A percentile compares a stretch with the other conserved stretches of the same genome.
phyloP scores from a whole-genome alignment of 1,140 invertebrate genomes.

The Pristionchus pacificus region DNA sequence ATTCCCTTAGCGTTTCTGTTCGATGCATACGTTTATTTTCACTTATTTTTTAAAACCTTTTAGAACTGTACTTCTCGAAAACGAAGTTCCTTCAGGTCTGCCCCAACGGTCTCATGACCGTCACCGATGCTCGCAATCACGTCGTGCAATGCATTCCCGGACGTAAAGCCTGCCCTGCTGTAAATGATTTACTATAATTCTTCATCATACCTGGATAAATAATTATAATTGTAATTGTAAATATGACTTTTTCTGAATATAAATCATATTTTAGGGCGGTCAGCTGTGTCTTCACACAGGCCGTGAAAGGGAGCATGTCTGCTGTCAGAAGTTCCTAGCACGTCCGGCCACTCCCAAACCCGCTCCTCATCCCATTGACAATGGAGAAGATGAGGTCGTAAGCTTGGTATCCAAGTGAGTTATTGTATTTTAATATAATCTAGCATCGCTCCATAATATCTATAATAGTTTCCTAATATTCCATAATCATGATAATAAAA shows the following conservation, averaged over 20 bases:
- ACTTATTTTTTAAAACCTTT: no score
- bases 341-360: not conserved
- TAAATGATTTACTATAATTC: no score
- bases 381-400: not conserved
- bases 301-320: not conserved
- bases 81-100: slow-evolving; percentile 13
- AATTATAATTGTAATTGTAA: not conserved
- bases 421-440: not conserved
- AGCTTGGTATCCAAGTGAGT: not conserved
- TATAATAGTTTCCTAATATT: no score
- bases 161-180: slow-evolving; percentile 16
- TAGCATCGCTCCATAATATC: no score
- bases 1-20: not conserved
- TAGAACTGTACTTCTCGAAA: no score
- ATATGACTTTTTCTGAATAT: not conserved
- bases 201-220: no score
- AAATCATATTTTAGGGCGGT: not conserved
- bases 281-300: not conserved
- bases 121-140: slow-evolving; percentile 24
- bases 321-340: not conserved
- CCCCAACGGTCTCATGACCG: slow-evolving; percentile 27
- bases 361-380: no score
- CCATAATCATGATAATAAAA: no score
- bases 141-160: slow-evolving; percentile 28
- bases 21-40: no score